Percentiles rank a stretch among this genome's conserved stretches.
phyloP scores from a whole-genome alignment of 2,113 vertebrate genomes.

The Dromiciops gliroides region DNA sequence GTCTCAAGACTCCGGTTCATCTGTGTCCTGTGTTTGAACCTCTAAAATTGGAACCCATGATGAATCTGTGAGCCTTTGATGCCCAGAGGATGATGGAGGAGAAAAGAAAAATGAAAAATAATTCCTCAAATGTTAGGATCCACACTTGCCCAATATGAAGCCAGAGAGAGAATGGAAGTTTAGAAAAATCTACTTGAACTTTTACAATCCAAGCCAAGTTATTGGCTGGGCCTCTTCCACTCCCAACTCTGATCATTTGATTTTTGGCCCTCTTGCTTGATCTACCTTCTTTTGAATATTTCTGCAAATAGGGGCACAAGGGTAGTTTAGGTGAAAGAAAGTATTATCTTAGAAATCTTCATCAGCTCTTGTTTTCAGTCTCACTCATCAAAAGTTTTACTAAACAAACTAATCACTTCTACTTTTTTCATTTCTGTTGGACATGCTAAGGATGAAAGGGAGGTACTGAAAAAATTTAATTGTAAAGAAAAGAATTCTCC shows the following conservation, averaged over 20 bases:
- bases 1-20: neutral
- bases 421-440: neutral
- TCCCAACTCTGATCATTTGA: too few species aligned
- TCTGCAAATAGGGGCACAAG: neutral
- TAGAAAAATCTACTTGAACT: neutral
- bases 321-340: neutral
- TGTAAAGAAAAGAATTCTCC: neutral
- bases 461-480: accelerated
- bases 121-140: neutral
- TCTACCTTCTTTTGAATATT: neutral
- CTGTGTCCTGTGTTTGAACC: neutral
- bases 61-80: neutral
- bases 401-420: neutral
- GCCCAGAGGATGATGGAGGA: neutral
- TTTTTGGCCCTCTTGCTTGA: too few species aligned
- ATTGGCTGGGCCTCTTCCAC: neutral
- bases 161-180: neutral
- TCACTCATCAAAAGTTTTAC: neutral
- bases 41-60: neutral
- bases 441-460: neutral
- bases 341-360: neutral
- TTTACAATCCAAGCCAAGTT: neutral
- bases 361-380: neutral
- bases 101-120: neutral
- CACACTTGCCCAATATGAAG: neutral